A percentile compares a stretch with the other conserved stretches of the same genome.
Conservation (phyloP, 1,140 invertebrate genomes). For the Physella acuta region DNA sequence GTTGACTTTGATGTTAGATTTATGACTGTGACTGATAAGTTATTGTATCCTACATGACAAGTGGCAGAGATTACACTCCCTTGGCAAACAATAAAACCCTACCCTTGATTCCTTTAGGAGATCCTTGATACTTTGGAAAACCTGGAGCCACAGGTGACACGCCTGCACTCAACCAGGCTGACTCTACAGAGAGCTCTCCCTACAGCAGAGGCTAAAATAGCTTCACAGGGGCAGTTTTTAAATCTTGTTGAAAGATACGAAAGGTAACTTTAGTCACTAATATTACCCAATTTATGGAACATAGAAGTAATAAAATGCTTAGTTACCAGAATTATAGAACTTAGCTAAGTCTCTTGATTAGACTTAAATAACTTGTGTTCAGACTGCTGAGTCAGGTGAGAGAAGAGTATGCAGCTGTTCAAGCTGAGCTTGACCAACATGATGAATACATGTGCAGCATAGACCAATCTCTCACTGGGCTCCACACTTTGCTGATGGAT, state of each 20-base stretch:
- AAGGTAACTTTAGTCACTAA: conserved; percentile 36
- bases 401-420: conserved; percentile 33
- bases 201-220: conserved; percentile 50
- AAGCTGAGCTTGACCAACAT: conserved; percentile 45
- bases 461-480: conserved; percentile 34
- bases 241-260: conserved; percentile 44
- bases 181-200: conserved; percentile 45
- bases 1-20: no score
- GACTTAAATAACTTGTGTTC: no score
- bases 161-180: conserved; percentile 38
- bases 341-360: no score
- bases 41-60: no score
- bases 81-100: no score
- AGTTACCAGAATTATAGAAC: no score
- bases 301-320: no score
- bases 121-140: conserved; percentile 35
- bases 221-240: conserved; percentile 44
- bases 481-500: no score
- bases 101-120: conserved; percentile 31
- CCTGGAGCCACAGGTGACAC: conserved; percentile 36
- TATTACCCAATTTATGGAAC: no score
- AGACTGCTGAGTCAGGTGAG: conserved; percentile 36
- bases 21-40: no score
- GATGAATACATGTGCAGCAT: conserved; percentile 39
- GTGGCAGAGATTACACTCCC: no score